Evolutionary conservation across 2,113 vertebrate species (phyloP).

Genomic region (Pseudolaguvia tuberculata): DNA sequence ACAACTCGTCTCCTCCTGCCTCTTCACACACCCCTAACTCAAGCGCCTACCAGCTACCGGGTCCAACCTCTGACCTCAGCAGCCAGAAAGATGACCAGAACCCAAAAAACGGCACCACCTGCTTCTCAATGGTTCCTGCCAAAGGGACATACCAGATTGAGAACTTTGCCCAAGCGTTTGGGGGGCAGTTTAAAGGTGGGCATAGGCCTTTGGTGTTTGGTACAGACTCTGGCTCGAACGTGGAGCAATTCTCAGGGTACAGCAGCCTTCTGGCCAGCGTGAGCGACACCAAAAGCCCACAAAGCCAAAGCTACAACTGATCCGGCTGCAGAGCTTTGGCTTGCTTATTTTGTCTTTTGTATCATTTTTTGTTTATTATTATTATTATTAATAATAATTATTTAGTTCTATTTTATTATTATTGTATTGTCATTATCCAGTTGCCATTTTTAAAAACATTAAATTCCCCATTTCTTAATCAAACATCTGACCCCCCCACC

Average conservation of each 20-base stretch:
- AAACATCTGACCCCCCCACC: too few species aligned
- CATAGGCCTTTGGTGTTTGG: conserved; percentile 85
- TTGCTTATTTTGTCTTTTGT: conserved; percentile 65
- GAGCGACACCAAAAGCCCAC: conserved; percentile 94
- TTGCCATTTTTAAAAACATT: conserved; percentile 89
- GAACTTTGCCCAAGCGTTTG: conserved; percentile 99
- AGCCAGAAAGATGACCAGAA: conserved; percentile 79
- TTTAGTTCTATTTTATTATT: conserved; percentile 50
- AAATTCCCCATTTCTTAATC: conserved; percentile 72
- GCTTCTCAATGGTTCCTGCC: conserved; percentile 80
- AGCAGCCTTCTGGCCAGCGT: conserved; percentile 97
- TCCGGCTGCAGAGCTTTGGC: conserved; percentile 60
- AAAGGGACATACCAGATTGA: conserved; percentile 97
- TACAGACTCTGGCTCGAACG: conserved; percentile 82
- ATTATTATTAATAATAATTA: conserved; percentile 37
- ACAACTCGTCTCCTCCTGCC: conserved; percentile 69
- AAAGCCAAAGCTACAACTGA: conserved; percentile 99
- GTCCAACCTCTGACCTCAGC: conserved; percentile 72
- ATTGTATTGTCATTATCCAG: conserved; percentile 67
- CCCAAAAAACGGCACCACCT: conserved; percentile 65
- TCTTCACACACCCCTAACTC: conserved; percentile 53
- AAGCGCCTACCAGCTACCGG: conserved; percentile 77
- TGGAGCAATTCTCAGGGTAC: conserved; percentile 99
- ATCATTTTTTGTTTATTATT: conserved; percentile 53
- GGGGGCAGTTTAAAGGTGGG: conserved; percentile 94